These are phyloP conservation scores for Apus apus DNA, from an alignment of 2,113 vertebrate species.

Conservation along the genomic window DNA sequence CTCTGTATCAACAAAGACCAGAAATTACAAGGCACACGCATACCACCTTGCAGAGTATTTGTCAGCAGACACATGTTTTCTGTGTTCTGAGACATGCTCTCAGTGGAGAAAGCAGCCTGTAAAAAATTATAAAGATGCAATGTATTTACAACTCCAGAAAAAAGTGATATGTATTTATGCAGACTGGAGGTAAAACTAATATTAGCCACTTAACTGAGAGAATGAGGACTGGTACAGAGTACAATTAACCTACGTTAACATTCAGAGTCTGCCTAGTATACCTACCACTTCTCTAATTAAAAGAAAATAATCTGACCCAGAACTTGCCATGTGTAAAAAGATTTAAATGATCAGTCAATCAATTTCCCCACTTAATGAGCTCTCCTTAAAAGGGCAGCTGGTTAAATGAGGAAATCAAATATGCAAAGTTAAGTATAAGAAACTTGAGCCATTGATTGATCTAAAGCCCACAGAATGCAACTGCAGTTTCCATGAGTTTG, in stretches of 20 bases:
- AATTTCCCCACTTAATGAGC: not conserved
- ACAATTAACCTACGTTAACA: not conserved
- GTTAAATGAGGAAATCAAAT: constrained; percentile 26
- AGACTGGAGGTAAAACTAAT: not conserved
- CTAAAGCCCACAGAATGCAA: not conserved
- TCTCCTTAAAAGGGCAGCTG: not conserved
- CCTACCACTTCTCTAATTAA: not conserved
- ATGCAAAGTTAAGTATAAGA: not conserved
- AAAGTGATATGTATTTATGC: not conserved
- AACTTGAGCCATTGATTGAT: not conserved
- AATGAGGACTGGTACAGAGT: not conserved
- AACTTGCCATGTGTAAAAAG: not conserved
- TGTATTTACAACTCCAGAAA: not conserved
- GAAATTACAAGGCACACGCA: not conserved
- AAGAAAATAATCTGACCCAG: not conserved
- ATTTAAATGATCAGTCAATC: not conserved
- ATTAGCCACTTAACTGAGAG: not conserved
- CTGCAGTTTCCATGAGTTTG: not conserved
- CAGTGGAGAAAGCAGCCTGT: not conserved
- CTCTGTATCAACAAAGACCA: not conserved
- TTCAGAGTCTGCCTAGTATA: not conserved
- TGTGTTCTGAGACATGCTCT: not conserved
- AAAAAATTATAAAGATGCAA: constrained; percentile 17
- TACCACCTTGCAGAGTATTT: not conserved
- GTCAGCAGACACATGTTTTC: not conserved